Evolutionary conservation across 2,797 vertebrate species (phyloP).

Genomic region (Aeoliscus strigatus): DNA sequence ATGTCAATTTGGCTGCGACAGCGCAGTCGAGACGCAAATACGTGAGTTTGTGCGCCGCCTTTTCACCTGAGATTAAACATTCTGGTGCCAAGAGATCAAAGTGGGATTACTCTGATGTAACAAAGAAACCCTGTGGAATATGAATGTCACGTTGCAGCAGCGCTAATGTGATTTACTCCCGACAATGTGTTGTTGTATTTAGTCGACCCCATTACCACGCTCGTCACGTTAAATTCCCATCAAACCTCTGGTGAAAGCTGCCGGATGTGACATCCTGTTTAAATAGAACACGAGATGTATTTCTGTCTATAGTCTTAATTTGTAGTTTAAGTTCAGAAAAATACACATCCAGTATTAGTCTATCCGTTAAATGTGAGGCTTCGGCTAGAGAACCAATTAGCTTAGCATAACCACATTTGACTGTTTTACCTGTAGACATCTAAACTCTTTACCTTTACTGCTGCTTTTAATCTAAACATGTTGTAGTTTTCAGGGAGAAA

Average conservation of each 20-base stretch:
- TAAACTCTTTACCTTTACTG: too few species aligned
- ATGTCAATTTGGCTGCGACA: constrained; percentile 35
- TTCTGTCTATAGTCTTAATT: too few species aligned
- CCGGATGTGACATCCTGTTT: constrained; percentile 15
- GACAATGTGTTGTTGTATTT: constrained; percentile 22
- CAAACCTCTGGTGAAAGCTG: constrained; percentile 11
- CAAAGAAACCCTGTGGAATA: constrained; percentile 38
- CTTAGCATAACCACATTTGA: constrained; percentile 1
- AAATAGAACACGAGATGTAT: constrained; percentile 1
- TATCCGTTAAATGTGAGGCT: not conserved
- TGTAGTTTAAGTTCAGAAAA: constrained; percentile 1
- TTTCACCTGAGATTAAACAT: constrained; percentile 62
- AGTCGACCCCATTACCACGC: constrained; percentile 42
- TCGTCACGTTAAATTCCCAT: constrained; percentile 36
- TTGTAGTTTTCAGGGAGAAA: too few species aligned
- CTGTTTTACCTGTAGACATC: too few species aligned
- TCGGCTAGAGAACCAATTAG: not conserved
- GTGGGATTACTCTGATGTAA: constrained; percentile 44
- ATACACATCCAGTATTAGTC: not conserved
- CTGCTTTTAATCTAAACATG: too few species aligned
- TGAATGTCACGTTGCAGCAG: constrained; percentile 16
- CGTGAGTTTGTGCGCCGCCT: constrained; percentile 21
- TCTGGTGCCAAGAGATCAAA: constrained; percentile 43
- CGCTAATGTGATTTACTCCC: constrained; percentile 38
- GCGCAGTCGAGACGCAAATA: constrained; percentile 27